Conservation (phyloP, 2,888 invertebrate genomes). For the Melolontha melolontha region DNA sequence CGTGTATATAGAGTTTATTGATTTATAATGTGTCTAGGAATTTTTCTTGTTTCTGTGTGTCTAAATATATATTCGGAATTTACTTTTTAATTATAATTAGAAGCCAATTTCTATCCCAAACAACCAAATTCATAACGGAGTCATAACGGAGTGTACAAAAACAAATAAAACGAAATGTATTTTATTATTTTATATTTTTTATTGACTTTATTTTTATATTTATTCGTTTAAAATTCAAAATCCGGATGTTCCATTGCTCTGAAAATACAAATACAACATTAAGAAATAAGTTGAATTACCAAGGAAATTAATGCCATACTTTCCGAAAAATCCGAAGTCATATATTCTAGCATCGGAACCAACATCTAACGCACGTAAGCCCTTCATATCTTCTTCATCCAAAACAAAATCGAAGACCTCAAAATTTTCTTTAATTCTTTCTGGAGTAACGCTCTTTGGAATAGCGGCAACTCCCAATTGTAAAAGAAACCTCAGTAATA, state of each 20-base stretch:
- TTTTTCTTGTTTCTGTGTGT: too few relatives aligned
- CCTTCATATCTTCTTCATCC: conserved; percentile 71
- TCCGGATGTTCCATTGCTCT: conserved; percentile 74
- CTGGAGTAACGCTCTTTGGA: conserved; percentile 84
- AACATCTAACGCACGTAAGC: conserved; percentile 73
- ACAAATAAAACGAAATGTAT: too few relatives aligned
- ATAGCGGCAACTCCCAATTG: conserved; percentile 82
- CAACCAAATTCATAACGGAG: too few relatives aligned
- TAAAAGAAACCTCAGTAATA: conserved; percentile 76
- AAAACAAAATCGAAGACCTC: conserved; percentile 81
- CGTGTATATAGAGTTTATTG: too few relatives aligned
- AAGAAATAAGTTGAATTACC: too few relatives aligned
- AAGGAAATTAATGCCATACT: conserved; percentile 76
- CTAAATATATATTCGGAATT: too few relatives aligned
- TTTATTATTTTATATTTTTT: too few relatives aligned
- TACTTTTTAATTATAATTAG: too few relatives aligned
- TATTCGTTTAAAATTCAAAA: conserved; percentile 8
- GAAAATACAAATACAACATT: conserved; percentile 41
- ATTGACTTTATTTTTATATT: too few relatives aligned
- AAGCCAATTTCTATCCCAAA: too few relatives aligned
- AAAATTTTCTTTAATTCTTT: conserved; percentile 81
- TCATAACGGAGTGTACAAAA: too few relatives aligned
- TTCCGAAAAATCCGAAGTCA: conserved; percentile 69
- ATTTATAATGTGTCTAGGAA: too few relatives aligned
- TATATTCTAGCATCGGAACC: conserved; percentile 75